A percentile compares a stretch with the other conserved stretches of the same genome.
Evolutionary conservation across 2,113 vertebrate genomes (phyloP).

Genomic region (Micronisus gabar): DNA sequence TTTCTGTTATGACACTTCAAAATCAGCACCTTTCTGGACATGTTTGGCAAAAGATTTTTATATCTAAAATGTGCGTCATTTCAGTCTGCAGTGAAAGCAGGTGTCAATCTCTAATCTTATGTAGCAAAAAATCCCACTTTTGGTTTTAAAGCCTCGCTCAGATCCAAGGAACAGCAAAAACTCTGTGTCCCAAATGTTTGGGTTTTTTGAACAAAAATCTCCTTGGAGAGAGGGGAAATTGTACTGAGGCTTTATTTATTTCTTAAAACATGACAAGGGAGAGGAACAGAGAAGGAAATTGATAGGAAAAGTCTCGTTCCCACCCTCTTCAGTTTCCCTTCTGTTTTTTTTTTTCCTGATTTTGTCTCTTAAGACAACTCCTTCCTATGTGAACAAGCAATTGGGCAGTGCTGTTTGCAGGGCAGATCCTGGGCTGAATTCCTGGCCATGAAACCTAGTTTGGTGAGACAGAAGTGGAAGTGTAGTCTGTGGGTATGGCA

Average conservation of each 20-base stretch:
- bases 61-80: neutral
- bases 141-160: neutral
- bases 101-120: neutral
- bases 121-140: neutral
- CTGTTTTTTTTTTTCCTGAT: neutral
- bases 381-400: neutral
- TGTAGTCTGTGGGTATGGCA: rapidly evolving
- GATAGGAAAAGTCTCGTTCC: neutral
- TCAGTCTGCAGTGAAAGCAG: neutral
- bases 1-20: neutral
- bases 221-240: neutral
- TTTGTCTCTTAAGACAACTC: neutral
- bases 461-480: neutral
- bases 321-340: neutral
- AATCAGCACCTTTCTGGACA: neutral
- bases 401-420: neutral
- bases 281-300: neutral
- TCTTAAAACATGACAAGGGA: neutral
- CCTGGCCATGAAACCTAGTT: neutral
- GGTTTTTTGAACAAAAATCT: neutral
- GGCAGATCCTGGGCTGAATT: neutral
- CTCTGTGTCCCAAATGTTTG: neutral
- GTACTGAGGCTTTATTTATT: neutral
- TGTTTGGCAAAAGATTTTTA: neutral
- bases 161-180: neutral